These are phyloP conservation scores for Lasioglossum albipes DNA, from an alignment of 1,140 invertebrate species.

Conservation along the genomic window DNA sequence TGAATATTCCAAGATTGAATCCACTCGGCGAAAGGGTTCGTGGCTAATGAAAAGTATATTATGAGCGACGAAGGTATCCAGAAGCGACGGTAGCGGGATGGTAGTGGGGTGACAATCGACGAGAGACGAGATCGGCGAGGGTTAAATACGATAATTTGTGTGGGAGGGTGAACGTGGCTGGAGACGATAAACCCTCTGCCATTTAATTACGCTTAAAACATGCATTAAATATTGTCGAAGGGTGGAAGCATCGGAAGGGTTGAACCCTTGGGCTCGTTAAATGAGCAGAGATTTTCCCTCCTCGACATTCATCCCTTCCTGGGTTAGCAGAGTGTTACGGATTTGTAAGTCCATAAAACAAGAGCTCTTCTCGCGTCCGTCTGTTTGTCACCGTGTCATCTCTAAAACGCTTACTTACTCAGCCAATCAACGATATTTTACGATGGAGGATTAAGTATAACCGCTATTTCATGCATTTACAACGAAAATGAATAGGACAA, in stretches of 20 bases:
- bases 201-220: constrained; percentile 78
- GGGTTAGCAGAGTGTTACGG: constrained; percentile 32
- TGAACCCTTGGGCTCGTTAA: constrained; percentile 75
- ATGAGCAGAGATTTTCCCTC: constrained; percentile 72
- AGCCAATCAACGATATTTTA: no score
- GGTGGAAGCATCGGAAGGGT: constrained; percentile 73
- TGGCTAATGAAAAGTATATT: constrained; percentile 77
- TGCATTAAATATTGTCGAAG: constrained; percentile 76
- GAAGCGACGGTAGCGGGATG: constrained; percentile 15
- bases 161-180: constrained; percentile 70
- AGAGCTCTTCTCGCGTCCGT: constrained; percentile 11
- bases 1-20: constrained; percentile 75
- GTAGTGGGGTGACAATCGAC: constrained; percentile 48
- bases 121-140: constrained; percentile 58
- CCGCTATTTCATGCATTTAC: no score
- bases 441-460: no score
- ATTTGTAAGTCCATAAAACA: constrained; percentile 50
- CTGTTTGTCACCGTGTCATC: neutral
- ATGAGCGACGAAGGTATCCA: constrained; percentile 57
- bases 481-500: no score
- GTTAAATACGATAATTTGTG: constrained; percentile 76
- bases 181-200: constrained; percentile 73
- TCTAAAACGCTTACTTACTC: neutral
- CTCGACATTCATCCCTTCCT: constrained; percentile 31
- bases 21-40: constrained; percentile 69